Conservation (phyloP, 2,113 vertebrate genomes). For the Sula dactylatra region DNA sequence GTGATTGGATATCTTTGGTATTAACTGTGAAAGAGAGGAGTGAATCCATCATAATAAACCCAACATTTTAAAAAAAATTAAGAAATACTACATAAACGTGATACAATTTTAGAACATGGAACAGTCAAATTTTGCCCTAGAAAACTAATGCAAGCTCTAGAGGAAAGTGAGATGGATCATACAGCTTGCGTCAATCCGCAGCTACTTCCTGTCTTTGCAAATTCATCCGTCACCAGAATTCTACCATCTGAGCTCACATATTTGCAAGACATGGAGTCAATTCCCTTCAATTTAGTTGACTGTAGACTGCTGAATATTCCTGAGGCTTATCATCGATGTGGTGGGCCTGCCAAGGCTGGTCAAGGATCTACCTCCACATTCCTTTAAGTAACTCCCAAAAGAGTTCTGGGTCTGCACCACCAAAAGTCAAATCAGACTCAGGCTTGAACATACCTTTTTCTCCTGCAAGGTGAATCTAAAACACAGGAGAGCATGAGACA, state of each 20-base stretch:
- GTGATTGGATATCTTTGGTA: not conserved
- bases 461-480: not conserved
- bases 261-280: not conserved
- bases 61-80: not conserved
- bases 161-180: not conserved
- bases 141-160: not conserved
- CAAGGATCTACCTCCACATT: not conserved
- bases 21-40: not conserved
- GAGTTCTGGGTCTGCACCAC: not conserved
- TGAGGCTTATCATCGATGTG: not conserved
- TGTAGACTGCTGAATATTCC: not conserved
- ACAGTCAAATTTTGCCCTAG: not conserved
- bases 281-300: not conserved
- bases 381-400: not conserved
- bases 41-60: not conserved
- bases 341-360: not conserved
- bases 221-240: not conserved
- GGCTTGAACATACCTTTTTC: not conserved
- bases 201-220: not conserved
- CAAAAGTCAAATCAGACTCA: not conserved
- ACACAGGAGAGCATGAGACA: not conserved
- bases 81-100: not conserved
- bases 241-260: not conserved
- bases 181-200: not conserved
- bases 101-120: not conserved